These are phyloP conservation scores for Trichechus manatus DNA, from an alignment of 2,113 vertebrate species.

Conservation along the genomic window DNA sequence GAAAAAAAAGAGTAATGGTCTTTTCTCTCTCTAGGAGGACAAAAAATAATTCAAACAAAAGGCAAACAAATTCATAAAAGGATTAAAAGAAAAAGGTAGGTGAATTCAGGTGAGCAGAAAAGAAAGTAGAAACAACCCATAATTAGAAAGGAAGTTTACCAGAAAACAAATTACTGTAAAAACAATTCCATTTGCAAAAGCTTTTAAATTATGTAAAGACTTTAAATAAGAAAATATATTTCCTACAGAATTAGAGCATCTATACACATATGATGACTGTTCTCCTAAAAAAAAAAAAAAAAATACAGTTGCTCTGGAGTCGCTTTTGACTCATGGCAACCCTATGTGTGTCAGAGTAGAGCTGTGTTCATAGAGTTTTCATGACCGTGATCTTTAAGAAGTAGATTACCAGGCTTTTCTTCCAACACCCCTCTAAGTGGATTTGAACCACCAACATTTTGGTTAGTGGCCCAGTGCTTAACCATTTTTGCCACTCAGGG, in stretches of 20 bases:
- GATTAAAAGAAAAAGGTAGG: background rate
- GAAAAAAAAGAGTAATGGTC: background rate
- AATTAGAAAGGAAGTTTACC: background rate
- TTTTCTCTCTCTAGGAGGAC: background rate
- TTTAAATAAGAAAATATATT: background rate
- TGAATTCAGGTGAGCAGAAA: background rate
- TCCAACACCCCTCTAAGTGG: too few species aligned
- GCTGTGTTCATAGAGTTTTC: too few species aligned
- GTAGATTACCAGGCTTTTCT: too few species aligned
- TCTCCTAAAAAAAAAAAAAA: background rate
- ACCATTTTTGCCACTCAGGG: too few species aligned
- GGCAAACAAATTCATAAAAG: background rate
- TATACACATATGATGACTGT: background rate
- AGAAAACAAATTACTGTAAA: background rate
- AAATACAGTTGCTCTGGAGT: too few species aligned
- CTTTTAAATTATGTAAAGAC: background rate
- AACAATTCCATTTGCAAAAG: background rate
- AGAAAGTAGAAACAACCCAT: background rate
- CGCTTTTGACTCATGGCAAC: too few species aligned
- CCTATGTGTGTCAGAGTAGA: too few species aligned
- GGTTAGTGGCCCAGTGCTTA: too few species aligned
- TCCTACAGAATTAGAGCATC: background rate
- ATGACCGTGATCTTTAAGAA: too few species aligned
- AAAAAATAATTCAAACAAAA: background rate
- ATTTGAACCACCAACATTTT: too few species aligned